Conservation (phyloP, 2,113 vertebrate species). For the Rana temporaria region DNA sequence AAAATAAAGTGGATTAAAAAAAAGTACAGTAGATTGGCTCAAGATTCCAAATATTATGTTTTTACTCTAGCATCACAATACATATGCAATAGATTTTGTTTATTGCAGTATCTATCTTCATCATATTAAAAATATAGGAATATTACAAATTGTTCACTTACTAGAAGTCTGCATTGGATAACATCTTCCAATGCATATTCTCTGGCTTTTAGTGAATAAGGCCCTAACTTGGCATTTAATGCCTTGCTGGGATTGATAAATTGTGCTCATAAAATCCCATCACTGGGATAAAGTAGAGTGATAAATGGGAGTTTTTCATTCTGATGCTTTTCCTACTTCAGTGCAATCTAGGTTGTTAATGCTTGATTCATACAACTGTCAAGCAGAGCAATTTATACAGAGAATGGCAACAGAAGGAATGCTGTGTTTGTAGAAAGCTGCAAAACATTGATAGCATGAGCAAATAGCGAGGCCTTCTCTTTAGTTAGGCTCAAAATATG, state of each 20-base stretch:
- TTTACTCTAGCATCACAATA: too few relatives aligned
- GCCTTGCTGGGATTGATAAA: conserved; percentile 54
- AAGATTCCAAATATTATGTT: too few relatives aligned
- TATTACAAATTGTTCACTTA: conserved; percentile 6
- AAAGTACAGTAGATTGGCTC: too few relatives aligned
- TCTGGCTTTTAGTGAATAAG: conserved; percentile 24
- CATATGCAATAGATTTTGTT: too few relatives aligned
- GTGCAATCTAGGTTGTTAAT: conserved; percentile 59
- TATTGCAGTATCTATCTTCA: too few relatives aligned
- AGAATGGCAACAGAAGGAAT: conserved; percentile 56
- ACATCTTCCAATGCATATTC: background rate
- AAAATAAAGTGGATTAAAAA: too few relatives aligned
- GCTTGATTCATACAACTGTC: conserved; percentile 59
- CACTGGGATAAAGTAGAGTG: conserved; percentile 56
- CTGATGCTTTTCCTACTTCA: conserved; percentile 57
- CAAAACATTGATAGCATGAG: conserved; percentile 55
- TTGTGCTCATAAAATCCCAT: conserved; percentile 57
- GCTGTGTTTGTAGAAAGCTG: conserved; percentile 54
- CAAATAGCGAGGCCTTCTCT: conserved; percentile 45
- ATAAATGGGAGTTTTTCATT: conserved; percentile 59
- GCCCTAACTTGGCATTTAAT: conserved; percentile 36
- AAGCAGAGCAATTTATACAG: conserved; percentile 58
- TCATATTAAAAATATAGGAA: background rate
- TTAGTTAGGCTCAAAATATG: conserved; percentile 33
- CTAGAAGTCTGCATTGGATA: background rate